Conservation (phyloP, 2,113 vertebrate species). For the Entosphenus tridentatus region DNA sequence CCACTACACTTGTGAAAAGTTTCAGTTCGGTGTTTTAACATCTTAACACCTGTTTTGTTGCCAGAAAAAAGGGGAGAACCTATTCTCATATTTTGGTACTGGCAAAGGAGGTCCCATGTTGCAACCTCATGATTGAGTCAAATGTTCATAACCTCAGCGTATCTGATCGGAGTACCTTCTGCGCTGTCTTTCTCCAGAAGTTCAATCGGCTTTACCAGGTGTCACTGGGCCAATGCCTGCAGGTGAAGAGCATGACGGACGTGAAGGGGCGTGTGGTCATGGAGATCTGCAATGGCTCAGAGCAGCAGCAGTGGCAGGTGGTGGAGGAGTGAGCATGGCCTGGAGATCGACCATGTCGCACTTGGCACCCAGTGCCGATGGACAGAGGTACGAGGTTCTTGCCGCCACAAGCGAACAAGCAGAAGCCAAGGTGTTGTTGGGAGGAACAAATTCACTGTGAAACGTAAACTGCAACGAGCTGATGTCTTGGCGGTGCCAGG, state of each 20-base stretch:
- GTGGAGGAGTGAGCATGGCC: constrained; percentile 16
- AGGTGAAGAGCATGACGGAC: constrained; percentile 25
- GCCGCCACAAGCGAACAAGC: too few relatives aligned
- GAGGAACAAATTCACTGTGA: too few relatives aligned
- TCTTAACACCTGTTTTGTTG: not conserved
- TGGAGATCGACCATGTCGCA: too few relatives aligned
- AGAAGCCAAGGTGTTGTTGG: too few relatives aligned
- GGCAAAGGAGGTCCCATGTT: not conserved
- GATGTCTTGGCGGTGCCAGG: too few relatives aligned
- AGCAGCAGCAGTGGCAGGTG: constrained; percentile 56
- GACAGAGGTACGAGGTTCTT: too few relatives aligned
- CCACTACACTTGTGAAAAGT: not conserved
- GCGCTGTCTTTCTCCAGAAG: constrained; percentile 24
- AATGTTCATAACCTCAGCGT: not conserved
- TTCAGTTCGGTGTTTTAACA: not conserved
- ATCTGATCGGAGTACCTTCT: not conserved
- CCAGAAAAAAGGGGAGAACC: not conserved
- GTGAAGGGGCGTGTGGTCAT: constrained; percentile 49
- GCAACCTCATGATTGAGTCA: not conserved
- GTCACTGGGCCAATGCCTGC: constrained; percentile 72
- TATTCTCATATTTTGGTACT: not conserved
- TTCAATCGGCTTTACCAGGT: constrained; percentile 72
- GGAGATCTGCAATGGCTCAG: constrained; percentile 64
- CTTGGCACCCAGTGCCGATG: too few relatives aligned
- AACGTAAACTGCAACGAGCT: too few relatives aligned